Evolutionary conservation across 2,888 invertebrate species (phyloP).

Genomic region (Bombylius major): DNA sequence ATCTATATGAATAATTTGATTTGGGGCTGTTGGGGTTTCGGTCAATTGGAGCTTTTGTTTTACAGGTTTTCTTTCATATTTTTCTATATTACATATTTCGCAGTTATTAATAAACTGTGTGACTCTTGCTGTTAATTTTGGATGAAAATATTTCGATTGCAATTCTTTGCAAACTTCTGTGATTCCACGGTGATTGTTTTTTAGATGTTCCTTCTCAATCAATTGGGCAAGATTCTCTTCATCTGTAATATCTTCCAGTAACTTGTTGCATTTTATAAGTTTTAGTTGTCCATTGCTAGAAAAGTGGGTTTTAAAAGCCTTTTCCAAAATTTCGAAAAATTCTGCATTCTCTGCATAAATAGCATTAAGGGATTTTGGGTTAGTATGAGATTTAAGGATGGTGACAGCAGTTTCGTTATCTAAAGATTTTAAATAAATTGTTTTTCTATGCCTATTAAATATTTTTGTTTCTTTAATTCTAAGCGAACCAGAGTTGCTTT

Average conservation of each 20-base stretch:
- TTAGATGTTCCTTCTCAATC: constrained; percentile 12
- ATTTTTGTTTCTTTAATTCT: too few species aligned
- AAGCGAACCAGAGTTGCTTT: too few species aligned
- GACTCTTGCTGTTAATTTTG: constrained; percentile 11
- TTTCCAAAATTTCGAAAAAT: neutral
- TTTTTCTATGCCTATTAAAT: too few species aligned
- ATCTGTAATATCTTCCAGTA: too few species aligned
- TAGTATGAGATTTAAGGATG: neutral
- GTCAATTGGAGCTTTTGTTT: constrained; percentile 11
- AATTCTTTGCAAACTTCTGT: neutral
- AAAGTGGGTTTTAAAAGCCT: neutral
- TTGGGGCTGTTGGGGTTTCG: too few species aligned
- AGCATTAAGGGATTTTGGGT: constrained; percentile 6
- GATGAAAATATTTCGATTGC: constrained; percentile 10
- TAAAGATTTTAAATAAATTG: too few species aligned
- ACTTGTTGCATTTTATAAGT: too few species aligned
- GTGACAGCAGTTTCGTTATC: too few species aligned
- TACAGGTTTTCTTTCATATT: constrained; percentile 16
- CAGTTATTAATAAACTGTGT: constrained; percentile 17
- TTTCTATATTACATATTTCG: constrained; percentile 5
- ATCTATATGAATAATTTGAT: too few species aligned
- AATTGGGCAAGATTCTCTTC: constrained; percentile 9
- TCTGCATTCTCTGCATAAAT: constrained; percentile 1
- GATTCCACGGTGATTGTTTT: constrained; percentile 16
- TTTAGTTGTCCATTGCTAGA: too few species aligned